Conservation (phyloP, 1,140 invertebrate genomes). For the Heliconius melpomene region DNA sequence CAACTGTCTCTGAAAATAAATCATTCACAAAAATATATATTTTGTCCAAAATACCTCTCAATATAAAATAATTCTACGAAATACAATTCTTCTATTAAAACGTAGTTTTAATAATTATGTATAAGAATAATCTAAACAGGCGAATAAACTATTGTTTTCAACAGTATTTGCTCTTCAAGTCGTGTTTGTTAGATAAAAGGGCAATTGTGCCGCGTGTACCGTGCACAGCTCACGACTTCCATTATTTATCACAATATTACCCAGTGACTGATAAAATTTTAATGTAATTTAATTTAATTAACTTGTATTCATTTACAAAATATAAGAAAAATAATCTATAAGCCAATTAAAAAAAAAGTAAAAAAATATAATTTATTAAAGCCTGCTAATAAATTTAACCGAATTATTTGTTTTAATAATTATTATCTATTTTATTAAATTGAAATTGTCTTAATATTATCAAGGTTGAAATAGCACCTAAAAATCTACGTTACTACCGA, state of each 20-base stretch:
- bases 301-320: too few relatives aligned
- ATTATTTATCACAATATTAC: constrained; percentile 17
- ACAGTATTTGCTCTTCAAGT: neutral
- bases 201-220: constrained; percentile 19
- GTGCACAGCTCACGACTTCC: constrained; percentile 10
- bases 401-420: neutral
- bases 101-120: too few relatives aligned
- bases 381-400: neutral
- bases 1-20: too few relatives aligned
- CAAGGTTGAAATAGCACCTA: neutral
- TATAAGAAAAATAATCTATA: too few relatives aligned
- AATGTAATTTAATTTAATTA: too few relatives aligned
- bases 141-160: neutral
- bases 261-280: neutral
- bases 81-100: too few relatives aligned
- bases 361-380: too few relatives aligned
- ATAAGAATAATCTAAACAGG: too few relatives aligned
- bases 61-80: too few relatives aligned
- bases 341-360: too few relatives aligned
- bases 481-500: neutral
- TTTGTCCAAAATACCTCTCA: too few relatives aligned
- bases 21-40: too few relatives aligned
- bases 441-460: neutral
- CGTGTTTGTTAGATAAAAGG: neutral
- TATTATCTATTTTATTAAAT: neutral